Evolutionary conservation across 2,797 vertebrate species (phyloP), one percentile per base, ranked within the genome.

Genomic region (Pterois miles): DNA sequence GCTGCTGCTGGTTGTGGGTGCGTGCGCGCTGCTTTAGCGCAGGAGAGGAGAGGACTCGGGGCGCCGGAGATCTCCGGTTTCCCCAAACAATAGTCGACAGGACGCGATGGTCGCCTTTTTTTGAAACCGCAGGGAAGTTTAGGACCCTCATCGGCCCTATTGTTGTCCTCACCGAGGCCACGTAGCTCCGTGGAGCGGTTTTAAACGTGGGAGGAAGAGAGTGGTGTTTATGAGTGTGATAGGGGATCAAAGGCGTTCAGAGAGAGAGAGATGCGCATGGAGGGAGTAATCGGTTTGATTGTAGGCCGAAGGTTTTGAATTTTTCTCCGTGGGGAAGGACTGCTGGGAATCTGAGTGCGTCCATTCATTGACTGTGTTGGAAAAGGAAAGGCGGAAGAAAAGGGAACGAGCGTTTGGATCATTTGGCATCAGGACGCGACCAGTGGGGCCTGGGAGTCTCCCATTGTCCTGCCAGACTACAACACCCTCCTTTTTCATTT

Each of bases 81-180:
- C 81, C 82, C 76, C 83, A 88, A 92, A 93, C 92, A 93, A 93
- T 91, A 88, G 92, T 92, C 77, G 78, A 50, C 65, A 76, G 90
- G 87, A 90, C 84, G 87, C 88, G 73, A 86, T 84, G 90, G 89
- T 91, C 82, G 90, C 85, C 74, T 74, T 71, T 63, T 31, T 53
- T 23, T 74, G n/a, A 78, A 83, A 83, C 81, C 85, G 5, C 83
- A 74, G 88, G 76, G 91, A 91, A 90, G 86, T 92, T 91, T 64
- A 66, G 88, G 87, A 82, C 73, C 89, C 86, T 89, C 74, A 3
- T 79, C 72, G 69, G 38, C 52, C 29, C 88, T 75, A 79, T 91
- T 91, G 90, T 93, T 85, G 86, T 68, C 18, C 76, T 5, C 74
- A 4, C 70, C n/a, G 84, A 77, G 88, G 88, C 85, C 89, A 87